Evolutionary conservation across 2,113 vertebrate species (phyloP).

Genomic region (Hippopotamus amphibius): DNA sequence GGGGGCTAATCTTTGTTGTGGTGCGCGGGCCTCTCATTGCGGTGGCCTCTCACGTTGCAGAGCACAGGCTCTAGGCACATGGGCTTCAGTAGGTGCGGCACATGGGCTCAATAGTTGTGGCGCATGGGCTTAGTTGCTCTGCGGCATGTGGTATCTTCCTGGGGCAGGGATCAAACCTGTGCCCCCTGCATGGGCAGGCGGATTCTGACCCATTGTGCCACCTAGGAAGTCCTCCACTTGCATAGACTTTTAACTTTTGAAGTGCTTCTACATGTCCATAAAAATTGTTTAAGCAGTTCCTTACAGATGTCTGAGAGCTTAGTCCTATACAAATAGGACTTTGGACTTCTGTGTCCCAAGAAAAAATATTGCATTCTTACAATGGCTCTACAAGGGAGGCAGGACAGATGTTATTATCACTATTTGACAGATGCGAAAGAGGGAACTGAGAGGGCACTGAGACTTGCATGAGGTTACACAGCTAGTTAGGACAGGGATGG

Average conservation of each 20-base stretch:
- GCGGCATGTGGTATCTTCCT: no score
- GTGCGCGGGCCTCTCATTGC: no score
- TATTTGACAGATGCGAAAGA: constrained; percentile 39
- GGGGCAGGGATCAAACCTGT: no score
- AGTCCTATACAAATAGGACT: background rate
- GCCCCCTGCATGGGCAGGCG: no score
- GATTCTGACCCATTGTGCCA: no score
- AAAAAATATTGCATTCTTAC: background rate
- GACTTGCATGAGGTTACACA: background rate
- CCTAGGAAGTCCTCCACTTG: background rate
- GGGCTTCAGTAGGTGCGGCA: no score
- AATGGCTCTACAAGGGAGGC: background rate
- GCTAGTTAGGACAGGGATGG: background rate
- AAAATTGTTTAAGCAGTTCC: background rate
- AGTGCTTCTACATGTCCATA: constrained; percentile 4
- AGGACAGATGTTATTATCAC: background rate
- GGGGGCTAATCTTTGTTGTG: no score
- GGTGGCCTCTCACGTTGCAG: no score
- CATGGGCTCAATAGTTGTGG: no score
- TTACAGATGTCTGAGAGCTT: background rate
- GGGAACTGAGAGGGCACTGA: background rate
- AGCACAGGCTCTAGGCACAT: no score
- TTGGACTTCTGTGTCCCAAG: background rate
- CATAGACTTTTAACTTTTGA: background rate
- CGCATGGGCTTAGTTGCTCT: no score